A percentile compares a stretch with the other conserved stretches of the same genome.
Evolutionary conservation across 2,797 vertebrate genomes (phyloP).

Genomic region (Enteromius radiatus): DNA sequence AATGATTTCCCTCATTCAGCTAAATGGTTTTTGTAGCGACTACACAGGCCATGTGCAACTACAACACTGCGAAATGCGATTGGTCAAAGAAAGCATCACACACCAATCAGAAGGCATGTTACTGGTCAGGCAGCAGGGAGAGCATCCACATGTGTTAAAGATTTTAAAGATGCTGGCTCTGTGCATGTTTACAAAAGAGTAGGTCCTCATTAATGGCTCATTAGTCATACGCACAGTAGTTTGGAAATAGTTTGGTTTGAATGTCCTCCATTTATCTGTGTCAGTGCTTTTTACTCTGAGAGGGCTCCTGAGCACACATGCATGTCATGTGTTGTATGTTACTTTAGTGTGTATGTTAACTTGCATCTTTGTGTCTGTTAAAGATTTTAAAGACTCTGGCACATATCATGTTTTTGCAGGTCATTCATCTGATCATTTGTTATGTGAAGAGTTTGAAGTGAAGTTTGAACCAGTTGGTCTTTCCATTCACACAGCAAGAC

Average conservation of each 20-base stretch:
- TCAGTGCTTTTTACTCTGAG: conserved; percentile 28
- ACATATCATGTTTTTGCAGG: conserved; percentile 39
- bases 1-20: background rate
- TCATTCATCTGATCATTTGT: conserved; percentile 48
- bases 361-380: conserved; percentile 42
- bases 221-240: conserved; percentile 46
- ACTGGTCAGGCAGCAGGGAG: background rate
- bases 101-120: background rate
- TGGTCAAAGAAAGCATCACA: conserved; percentile 3
- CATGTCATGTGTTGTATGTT: conserved; percentile 27
- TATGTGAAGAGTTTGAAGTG: conserved; percentile 23
- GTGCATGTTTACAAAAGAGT: conserved; percentile 47
- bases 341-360: background rate
- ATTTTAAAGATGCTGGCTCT: conserved; percentile 41
- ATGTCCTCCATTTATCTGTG: conserved; percentile 41
- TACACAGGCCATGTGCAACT: background rate
- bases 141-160: conserved; percentile 38
- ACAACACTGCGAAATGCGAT: background rate
- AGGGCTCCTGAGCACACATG: background rate
- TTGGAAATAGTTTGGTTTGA: conserved; percentile 39
- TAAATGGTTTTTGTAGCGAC: conserved; percentile 4
- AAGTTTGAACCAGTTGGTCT: conserved; percentile 35
- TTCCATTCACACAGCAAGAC: conserved; percentile 19
- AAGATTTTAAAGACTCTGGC: conserved; percentile 44
- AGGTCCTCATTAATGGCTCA: conserved; percentile 43